These are phyloP conservation scores for Acanthornis magna DNA, from an alignment of 2,797 vertebrate genomes.

Conservation along the genomic window DNA sequence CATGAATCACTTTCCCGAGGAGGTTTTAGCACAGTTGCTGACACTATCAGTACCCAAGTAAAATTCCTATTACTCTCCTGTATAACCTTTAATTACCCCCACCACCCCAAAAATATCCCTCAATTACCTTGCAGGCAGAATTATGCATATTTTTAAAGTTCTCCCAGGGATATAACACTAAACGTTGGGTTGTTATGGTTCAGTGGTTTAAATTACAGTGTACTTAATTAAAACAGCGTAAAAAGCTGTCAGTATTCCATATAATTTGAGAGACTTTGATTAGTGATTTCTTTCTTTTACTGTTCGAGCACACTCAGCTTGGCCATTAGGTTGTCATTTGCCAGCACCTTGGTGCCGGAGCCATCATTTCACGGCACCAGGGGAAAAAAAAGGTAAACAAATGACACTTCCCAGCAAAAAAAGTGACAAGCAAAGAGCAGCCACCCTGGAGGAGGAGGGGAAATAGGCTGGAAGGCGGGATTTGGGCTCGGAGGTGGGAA, in stretches of 20 bases:
- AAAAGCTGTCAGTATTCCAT: constrained; percentile 71
- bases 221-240: constrained; percentile 73
- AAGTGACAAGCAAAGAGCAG: neutral
- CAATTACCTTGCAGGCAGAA: constrained; percentile 63
- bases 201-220: constrained; percentile 70
- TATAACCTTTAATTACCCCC: constrained; percentile 71
- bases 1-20: constrained; percentile 41
- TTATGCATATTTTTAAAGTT: constrained; percentile 71
- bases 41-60: constrained; percentile 43
- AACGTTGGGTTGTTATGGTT: constrained; percentile 67
- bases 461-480: neutral
- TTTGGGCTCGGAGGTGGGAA: neutral
- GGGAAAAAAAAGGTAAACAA: neutral
- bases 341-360: neutral
- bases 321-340: neutral
- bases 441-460: neutral
- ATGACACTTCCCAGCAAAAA: neutral
- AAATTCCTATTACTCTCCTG: constrained; percentile 61
- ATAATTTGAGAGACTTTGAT: constrained; percentile 65
- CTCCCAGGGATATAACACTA: constrained; percentile 72
- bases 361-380: neutral
- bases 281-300: constrained; percentile 34
- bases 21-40: constrained; percentile 63
- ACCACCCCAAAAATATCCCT: constrained; percentile 70
- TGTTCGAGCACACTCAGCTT: constrained; percentile 24